A percentile compares a stretch with the other conserved stretches of the same genome.
Evolutionary conservation across 2,888 invertebrate species (phyloP).

Genomic region (Cryptus viduatorius): DNA sequence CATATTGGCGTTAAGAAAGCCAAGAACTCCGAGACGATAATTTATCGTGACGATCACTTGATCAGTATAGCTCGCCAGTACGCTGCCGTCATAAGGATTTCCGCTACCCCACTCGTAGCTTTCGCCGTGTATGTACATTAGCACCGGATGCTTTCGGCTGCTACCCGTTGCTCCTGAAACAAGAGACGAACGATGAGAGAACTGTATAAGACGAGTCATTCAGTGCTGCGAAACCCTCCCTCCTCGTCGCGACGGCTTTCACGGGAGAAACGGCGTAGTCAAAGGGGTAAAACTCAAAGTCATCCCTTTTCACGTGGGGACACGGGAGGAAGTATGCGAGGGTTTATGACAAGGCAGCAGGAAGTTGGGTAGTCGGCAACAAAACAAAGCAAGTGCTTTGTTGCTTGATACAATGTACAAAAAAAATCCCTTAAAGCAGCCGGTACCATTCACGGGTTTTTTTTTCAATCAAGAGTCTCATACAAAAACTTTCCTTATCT

Average conservation of each 20-base stretch:
- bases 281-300: slow-evolving; percentile 20
- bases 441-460: background rate
- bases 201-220: slow-evolving; percentile 28
- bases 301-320: slow-evolving; percentile 18
- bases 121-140: slow-evolving; percentile 98
- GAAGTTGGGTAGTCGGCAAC: slow-evolving; percentile 10
- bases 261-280: background rate
- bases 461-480: slow-evolving; percentile 51
- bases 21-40: slow-evolving; percentile 94
- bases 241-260: background rate
- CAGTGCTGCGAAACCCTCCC: background rate
- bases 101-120: slow-evolving; percentile 99
- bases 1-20: slow-evolving; percentile 95
- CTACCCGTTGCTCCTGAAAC: slow-evolving; percentile 80
- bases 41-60: slow-evolving; percentile 97
- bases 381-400: slow-evolving; percentile 55
- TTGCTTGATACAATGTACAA: slow-evolving; percentile 42
- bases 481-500: slow-evolving; percentile 4
- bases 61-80: slow-evolving; percentile 96
- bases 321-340: slow-evolving; percentile 10
- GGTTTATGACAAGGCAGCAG: slow-evolving; percentile 1
- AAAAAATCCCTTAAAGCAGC: slow-evolving; percentile 4
- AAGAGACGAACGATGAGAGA: slow-evolving; percentile 31
- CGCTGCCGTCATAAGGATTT: slow-evolving; percentile 98
- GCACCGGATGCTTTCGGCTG: slow-evolving; percentile 88